A percentile compares a stretch with the other conserved stretches of the same genome.
phyloP scores from a whole-genome alignment of 1,140 invertebrate species.

The Tetraneura akinire region DNA sequence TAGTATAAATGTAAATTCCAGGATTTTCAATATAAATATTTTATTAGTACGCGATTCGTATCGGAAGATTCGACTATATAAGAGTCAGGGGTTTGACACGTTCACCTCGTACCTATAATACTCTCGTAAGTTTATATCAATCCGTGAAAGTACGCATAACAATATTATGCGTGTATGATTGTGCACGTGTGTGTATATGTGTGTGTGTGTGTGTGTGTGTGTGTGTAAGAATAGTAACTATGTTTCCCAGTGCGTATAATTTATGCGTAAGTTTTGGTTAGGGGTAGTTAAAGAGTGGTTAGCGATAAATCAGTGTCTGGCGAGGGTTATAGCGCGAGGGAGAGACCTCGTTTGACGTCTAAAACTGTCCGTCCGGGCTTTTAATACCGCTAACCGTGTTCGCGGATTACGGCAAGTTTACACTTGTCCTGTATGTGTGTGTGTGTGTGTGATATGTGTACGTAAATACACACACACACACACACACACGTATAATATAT shows the following conservation, averaged over 20 bases:
- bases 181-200: not conserved
- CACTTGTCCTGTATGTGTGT: conserved; percentile 17
- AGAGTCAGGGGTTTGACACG: no score
- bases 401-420: conserved; percentile 42
- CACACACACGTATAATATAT: no score
- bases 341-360: conserved; percentile 11
- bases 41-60: no score
- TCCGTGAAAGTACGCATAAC: no score
- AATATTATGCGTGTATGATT: no score
- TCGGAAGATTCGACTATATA: no score
- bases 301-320: conserved; percentile 43
- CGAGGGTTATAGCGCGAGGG: not conserved
- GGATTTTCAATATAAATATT: no score
- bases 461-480: not conserved
- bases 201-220: not conserved
- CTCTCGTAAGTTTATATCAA: conserved; percentile 11
- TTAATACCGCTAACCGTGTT: conserved; percentile 44
- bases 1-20: no score
- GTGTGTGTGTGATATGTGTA: not conserved
- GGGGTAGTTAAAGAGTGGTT: conserved; percentile 30
- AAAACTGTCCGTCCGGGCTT: conserved; percentile 39
- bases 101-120: no score
- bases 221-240: not conserved
- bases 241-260: conserved; percentile 1
- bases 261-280: conserved; percentile 43